phyloP scores from a whole-genome alignment of 1,140 invertebrate genomes.

The Agrilus planipennis region DNA sequence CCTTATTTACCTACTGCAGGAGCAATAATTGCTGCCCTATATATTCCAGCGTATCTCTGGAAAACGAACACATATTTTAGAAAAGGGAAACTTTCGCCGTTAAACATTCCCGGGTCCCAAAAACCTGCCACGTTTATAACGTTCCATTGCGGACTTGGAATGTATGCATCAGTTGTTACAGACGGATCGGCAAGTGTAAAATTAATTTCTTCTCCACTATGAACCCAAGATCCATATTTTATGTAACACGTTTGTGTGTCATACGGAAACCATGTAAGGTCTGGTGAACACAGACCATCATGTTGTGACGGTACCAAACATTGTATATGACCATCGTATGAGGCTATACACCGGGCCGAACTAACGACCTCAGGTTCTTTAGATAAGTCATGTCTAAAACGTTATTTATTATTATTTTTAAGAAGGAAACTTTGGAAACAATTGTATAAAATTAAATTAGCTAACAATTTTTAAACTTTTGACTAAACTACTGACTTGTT shows the following conservation, averaged over 20 bases:
- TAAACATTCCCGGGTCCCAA: slow-evolving; percentile 28
- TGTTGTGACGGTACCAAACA: slow-evolving; percentile 39
- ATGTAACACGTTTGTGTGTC: slow-evolving; percentile 41
- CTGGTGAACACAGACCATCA: slow-evolving; percentile 36
- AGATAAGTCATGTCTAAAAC: slow-evolving; percentile 25
- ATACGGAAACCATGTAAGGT: slow-evolving; percentile 39
- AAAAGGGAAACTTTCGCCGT: slow-evolving; percentile 37
- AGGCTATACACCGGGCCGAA: slow-evolving; percentile 31
- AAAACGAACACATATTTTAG: slow-evolving; percentile 34
- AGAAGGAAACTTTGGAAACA: slow-evolving; percentile 14
- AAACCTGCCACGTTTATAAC: slow-evolving; percentile 24
- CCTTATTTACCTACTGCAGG: slow-evolving; percentile 36
- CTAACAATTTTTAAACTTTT: slow-evolving; percentile 1
- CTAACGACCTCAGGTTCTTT: slow-evolving; percentile 13
- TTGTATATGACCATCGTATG: slow-evolving; percentile 31
- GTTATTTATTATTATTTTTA: background rate
- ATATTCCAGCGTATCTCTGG: slow-evolving; percentile 31
- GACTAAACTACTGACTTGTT: slow-evolving; percentile 32
- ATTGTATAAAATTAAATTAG: slow-evolving; percentile 23
- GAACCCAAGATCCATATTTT: slow-evolving; percentile 44
- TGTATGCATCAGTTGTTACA: slow-evolving; percentile 22
- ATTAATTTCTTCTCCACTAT: slow-evolving; percentile 45
- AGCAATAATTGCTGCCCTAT: slow-evolving; percentile 31
- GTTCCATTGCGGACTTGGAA: slow-evolving; percentile 30
- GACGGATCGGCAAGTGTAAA: slow-evolving; percentile 24